A percentile compares a stretch with the other conserved stretches of the same genome.
phyloP scores from a whole-genome alignment of 2,797 vertebrate genomes.

The Sarcoramphus papa region DNA sequence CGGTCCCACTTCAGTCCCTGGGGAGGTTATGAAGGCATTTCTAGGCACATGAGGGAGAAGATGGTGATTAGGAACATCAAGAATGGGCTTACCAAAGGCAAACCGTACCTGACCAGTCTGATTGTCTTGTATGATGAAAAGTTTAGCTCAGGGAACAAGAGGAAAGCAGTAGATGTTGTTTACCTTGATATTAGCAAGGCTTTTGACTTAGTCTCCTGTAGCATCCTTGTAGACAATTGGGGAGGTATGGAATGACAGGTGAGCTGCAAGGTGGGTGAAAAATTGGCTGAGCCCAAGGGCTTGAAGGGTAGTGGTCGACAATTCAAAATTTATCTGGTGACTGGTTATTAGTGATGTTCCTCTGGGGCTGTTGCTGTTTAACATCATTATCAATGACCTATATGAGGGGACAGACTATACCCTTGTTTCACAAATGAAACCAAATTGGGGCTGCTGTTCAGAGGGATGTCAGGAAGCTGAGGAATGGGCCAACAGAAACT shows the following conservation, averaged over 20 bases:
- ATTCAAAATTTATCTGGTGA: not conserved
- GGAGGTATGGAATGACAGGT: not conserved
- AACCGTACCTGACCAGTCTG: not conserved
- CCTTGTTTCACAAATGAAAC: not conserved
- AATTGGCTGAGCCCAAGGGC: not conserved
- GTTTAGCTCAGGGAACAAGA: not conserved
- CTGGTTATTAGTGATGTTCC: not conserved
- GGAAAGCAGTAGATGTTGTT: not conserved
- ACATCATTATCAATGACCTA: not conserved
- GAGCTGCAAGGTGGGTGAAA: not conserved
- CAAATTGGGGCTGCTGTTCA: not conserved
- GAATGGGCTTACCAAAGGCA: not conserved
- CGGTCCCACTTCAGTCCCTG: not conserved
- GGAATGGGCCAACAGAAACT: not conserved
- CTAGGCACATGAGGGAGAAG: not conserved
- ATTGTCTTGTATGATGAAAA: not conserved
- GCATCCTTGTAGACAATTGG: not conserved
- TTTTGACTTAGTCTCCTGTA: not conserved
- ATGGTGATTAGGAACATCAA: not conserved
- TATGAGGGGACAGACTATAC: not conserved
- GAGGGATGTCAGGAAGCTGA: not conserved
- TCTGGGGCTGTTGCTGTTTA: not conserved
- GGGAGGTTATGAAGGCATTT: not conserved
- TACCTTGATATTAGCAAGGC: not conserved
- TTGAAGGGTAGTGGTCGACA: not conserved